Evolutionary conservation across 2,797 vertebrate species (phyloP), one percentile per base, ranked within the genome.

Genomic region (Rhinichthys osculus): DNA sequence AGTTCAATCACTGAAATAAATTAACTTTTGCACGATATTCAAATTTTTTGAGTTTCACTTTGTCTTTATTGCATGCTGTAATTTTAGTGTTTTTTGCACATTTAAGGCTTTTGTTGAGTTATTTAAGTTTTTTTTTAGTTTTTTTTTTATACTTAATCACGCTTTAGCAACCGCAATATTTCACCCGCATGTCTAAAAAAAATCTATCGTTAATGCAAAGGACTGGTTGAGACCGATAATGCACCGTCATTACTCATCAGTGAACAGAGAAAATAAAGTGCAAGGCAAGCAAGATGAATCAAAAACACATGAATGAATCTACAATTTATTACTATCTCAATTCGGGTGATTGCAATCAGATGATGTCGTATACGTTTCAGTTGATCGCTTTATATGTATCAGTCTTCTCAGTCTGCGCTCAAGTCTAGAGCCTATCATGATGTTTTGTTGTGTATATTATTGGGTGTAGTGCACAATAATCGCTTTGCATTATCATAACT

Each of bases 261-360:
- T 64, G 40, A 73, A 80, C 42, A 73, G 40, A 80, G 47, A 73
- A 30, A 30, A 6, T 52, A 59, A 79, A 33, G 23, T 40, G 72
- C 23, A 40, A n/a, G 62, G 72, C 23, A 40, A n/a, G 62, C 2
- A 13, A 79, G 27, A 85, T 73, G 54, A 80, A 85, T 80, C 14
- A 64, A 81, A 80, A 80, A 40, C 77, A 64, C 77, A 72, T 47
- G 67, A 66, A 50, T 47, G 54, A 85, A 80, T 73, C 42, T 73
- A 44, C 74, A 72, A 42, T 78, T 79, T 79, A 70, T 84, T 44
- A 59, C n/a, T 30, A 59, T 62, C 74, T 44, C 76, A 27, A 47
- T 59, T 70, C 8, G 5, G 38, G 19, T 73, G 84, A 80, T 81
- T 85, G 54, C 54, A 73, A 66, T 85, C 84, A 81, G 40, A 85